Conservation (phyloP, 2,888 invertebrate genomes). For the Lasioglossum malachurum region DNA sequence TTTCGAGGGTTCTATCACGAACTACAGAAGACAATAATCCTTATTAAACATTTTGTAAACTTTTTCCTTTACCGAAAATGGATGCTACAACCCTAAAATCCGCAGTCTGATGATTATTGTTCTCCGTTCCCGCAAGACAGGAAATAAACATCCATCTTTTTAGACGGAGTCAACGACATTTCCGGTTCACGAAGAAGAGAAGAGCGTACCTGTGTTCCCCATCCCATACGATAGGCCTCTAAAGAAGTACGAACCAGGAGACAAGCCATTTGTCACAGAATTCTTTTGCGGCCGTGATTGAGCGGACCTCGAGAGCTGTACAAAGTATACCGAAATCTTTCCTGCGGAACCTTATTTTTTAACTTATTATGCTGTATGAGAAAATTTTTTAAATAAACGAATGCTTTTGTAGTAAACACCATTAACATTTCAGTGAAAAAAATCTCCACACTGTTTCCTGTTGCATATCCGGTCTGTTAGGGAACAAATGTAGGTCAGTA, state of each 20-base stretch:
- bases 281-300: constrained; percentile 82
- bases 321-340: not conserved
- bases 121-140: too few species aligned
- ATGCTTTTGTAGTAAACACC: not conserved
- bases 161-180: constrained; percentile 89
- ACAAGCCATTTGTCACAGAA: constrained; percentile 90
- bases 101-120: not conserved
- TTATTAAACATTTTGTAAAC: not conserved
- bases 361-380: constrained; percentile 8
- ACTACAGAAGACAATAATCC: not conserved
- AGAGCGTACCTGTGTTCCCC: constrained; percentile 85
- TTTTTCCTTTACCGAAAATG: not conserved
- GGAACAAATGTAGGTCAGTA: not conserved
- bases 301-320: not conserved
- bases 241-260: constrained; percentile 88
- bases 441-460: not conserved
- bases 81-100: not conserved
- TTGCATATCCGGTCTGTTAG: not conserved
- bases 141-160: constrained; percentile 39
- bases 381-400: constrained; percentile 42
- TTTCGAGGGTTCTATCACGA: not conserved
- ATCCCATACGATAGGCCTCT: constrained; percentile 94
- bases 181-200: constrained; percentile 80
- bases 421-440: not conserved
- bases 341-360: constrained; percentile 13